Evolutionary conservation across 2,888 invertebrate species (phyloP).

Genomic region (Rotaria sp.): DNA sequence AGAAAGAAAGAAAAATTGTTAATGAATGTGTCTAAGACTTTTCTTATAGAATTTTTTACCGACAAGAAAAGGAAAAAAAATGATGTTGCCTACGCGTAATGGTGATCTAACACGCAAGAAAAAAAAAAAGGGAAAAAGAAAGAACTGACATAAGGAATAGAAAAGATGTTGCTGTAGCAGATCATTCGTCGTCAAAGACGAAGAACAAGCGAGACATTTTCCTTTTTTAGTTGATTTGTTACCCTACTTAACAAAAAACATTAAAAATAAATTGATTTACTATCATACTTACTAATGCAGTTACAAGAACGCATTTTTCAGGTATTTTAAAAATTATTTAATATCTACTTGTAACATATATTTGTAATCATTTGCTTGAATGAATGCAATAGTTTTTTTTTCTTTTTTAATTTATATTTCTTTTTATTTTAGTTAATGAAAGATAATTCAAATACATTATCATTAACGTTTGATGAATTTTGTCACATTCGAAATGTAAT

Average conservation of each 20-base stretch:
- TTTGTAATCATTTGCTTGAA: not conserved
- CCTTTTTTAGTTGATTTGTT: not conserved
- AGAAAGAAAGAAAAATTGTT: not conserved
- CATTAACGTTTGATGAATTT: conserved; percentile 28
- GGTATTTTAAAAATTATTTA: not conserved
- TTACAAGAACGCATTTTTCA: conserved; percentile 13
- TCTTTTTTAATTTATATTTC: not conserved
- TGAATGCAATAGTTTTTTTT: not conserved
- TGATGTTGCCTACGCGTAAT: not conserved
- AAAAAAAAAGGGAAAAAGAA: not conserved
- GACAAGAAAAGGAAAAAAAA: not conserved
- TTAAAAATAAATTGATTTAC: not conserved
- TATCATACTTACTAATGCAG: not conserved
- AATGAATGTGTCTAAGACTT: not conserved
- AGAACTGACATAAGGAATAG: not conserved
- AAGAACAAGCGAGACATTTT: not conserved
- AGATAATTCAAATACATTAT: conserved; percentile 10
- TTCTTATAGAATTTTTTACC: not conserved
- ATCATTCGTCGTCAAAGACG: not conserved
- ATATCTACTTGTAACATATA: not conserved
- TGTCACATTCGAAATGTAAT: conserved; percentile 27
- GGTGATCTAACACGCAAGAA: not conserved
- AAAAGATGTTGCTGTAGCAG: not conserved
- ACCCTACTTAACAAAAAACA: not conserved
- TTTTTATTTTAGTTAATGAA: not conserved